Percentiles rank a stretch among this genome's conserved stretches.
Conservation (phyloP, 37 sponge, comb jelly and placozoan genomes). For the Cladorhizidae sp. region DNA sequence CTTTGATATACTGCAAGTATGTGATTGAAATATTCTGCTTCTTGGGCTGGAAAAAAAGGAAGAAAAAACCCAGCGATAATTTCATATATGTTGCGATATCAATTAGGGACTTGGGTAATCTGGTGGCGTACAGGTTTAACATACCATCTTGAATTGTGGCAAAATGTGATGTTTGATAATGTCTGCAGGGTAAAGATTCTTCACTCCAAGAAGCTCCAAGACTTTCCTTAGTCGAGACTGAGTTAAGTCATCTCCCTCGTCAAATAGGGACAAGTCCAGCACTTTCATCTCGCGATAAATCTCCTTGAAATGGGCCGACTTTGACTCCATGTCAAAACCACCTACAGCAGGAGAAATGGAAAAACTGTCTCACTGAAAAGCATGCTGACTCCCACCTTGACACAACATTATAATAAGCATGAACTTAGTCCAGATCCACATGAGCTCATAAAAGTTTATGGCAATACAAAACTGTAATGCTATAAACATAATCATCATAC, state of each 20-base stretch:
- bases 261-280: constrained; percentile 21
- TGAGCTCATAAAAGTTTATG: no score
- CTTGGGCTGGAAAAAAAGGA: constrained; percentile 19
- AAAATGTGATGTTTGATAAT: constrained; percentile 62
- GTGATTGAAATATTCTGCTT: neutral
- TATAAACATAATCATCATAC: no score
- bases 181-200: constrained; percentile 32
- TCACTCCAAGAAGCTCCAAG: constrained; percentile 56
- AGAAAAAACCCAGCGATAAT: no score
- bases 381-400: neutral
- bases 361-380: no score
- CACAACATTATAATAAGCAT: neutral
- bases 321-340: neutral
- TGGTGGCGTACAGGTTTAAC: neutral
- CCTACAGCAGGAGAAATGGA: neutral
- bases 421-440: neutral
- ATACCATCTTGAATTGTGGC: constrained; percentile 34
- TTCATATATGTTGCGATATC: neutral
- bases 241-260: neutral
- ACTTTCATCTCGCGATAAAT: constrained; percentile 47
- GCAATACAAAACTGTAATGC: no score
- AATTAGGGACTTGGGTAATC: neutral
- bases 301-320: constrained; percentile 13
- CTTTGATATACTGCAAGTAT: constrained; percentile 53
- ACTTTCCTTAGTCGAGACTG: constrained; percentile 31